A percentile compares a stretch with the other conserved stretches of the same genome.
These are phyloP conservation scores for Periophthalmodon schlosseri DNA, from an alignment of 2,113 vertebrate genomes.

Conservation along the genomic window DNA sequence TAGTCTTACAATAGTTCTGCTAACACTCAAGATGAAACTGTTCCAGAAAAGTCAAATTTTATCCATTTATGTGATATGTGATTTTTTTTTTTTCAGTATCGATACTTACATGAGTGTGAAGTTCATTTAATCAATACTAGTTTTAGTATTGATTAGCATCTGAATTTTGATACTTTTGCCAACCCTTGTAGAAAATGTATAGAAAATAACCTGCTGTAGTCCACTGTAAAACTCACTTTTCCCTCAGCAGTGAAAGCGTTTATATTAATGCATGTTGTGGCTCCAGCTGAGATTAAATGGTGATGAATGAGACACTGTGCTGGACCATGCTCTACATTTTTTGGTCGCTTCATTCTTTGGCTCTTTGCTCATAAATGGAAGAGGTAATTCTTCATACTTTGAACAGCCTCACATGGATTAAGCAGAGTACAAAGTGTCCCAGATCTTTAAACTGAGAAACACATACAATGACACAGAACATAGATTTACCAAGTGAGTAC, in stretches of 20 bases:
- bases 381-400: not conserved
- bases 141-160: too few species aligned
- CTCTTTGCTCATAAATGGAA: conserved; percentile 1
- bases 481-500: not conserved
- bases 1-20: too few species aligned
- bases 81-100: too few species aligned
- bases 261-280: not conserved
- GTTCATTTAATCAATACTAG: too few species aligned
- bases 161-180: too few species aligned
- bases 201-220: not conserved
- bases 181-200: not conserved
- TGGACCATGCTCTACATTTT: not conserved
- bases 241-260: not conserved
- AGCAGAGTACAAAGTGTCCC: not conserved
- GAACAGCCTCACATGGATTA: not conserved
- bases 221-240: not conserved
- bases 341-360: not conserved
- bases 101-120: too few species aligned
- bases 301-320: not conserved
- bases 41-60: too few species aligned
- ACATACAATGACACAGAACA: not conserved
- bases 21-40: too few species aligned
- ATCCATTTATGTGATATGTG: too few species aligned
- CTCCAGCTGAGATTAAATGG: not conserved
- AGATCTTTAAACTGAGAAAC: not conserved